phyloP scores from a whole-genome alignment of 2,797 vertebrate species.

The Mallotus villosus region DNA sequence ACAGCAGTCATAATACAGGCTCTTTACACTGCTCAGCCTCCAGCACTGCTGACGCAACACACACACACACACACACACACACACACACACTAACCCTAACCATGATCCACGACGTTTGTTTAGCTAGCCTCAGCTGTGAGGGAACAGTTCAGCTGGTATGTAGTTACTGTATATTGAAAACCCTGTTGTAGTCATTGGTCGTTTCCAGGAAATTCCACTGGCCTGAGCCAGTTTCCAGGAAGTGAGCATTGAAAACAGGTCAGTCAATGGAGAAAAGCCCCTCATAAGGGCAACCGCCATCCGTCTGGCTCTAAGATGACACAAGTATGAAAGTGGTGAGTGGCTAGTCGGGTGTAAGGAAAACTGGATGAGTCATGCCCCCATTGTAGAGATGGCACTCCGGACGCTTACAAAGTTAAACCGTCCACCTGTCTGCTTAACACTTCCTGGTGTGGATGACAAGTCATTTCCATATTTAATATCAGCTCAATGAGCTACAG shows the following conservation, averaged over 20 bases:
- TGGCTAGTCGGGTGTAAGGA: neutral
- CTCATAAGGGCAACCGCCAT: neutral
- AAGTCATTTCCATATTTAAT: too few relatives aligned
- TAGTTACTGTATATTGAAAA: neutral
- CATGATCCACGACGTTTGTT: too few relatives aligned
- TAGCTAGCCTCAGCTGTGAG: neutral
- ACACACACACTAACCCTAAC: neutral
- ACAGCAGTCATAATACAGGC: constrained; percentile 8
- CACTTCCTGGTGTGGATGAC: too few relatives aligned
- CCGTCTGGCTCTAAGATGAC: neutral
- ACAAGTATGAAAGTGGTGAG: neutral
- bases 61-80: constrained; percentile 4
- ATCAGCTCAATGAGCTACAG: neutral
- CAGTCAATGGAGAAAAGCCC: neutral
- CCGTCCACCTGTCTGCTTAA: too few relatives aligned
- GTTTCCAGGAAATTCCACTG: neutral
- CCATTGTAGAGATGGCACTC: neutral
- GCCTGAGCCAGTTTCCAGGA: neutral
- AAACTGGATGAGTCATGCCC: neutral
- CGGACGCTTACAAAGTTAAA: neutral
- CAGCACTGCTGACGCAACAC: neutral
- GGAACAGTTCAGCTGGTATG: neutral
- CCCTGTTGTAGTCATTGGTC: neutral
- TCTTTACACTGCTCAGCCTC: constrained; percentile 10
- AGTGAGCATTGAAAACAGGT: neutral